Evolutionary conservation across 1,140 invertebrate species (phyloP), one percentile per base, ranked within the genome.

Genomic region (Drosophila arizonae): DNA sequence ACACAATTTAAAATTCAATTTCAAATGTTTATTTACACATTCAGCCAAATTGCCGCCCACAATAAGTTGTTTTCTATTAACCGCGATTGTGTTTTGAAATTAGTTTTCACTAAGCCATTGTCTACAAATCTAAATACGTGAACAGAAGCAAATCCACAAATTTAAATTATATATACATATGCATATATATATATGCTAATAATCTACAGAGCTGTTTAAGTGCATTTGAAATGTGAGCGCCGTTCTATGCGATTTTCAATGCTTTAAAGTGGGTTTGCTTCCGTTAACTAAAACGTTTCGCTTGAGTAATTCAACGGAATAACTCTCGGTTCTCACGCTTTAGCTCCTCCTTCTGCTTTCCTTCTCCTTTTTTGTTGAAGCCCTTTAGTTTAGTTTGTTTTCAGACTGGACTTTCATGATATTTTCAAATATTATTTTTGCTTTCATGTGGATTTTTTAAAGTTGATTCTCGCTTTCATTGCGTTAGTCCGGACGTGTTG

Each of bases 1-100:
- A 80, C 77, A 86, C 74, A 84, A 84, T 84, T 85, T 74, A 36
- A 86, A 86, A 86, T 86, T 66, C 72, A 76, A 86, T 86, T 86
- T 79, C 62, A 68, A 86, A 71, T 82, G 76, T 88, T 79, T 86
- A 82, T 86, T 86, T 73, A 79, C 76, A 87, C 72, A 66, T 76
- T 36, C 43, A 68, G 26, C 21, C 33, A 45, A 61, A 66, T 54
- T 21, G 61, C 54, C 24, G 3, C 26, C 56, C 9, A 30, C 43
- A 60, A 60, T 46, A n/a, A 24, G 43, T 60, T 60, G 57, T 60
- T 48, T 60, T 48, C 43, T 36, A 11, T 52, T 45, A 21, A 54
- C 48, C 51, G 56, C 51, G 48, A 75, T 81, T 85, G 78, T 80
- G 63, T 64, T n/a, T 24, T 62, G 24, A 62, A 73, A 73, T 69